Evolutionary conservation across 2,113 vertebrate genomes (phyloP), one percentile per base, ranked within the genome.

Genomic region (Pao palembangensis): DNA sequence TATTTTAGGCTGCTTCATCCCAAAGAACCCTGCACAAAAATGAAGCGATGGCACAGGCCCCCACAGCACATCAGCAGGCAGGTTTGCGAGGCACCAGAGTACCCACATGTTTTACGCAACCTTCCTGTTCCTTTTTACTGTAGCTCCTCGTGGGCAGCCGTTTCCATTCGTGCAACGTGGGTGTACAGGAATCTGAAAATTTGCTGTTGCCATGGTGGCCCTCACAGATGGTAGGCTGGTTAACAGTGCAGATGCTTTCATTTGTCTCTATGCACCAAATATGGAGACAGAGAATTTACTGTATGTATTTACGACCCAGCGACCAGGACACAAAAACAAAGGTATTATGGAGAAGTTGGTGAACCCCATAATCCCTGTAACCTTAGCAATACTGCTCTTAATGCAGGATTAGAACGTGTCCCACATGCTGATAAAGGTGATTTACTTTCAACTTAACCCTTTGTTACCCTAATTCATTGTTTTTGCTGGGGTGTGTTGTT

Each of bases 181-280:
- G 80, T 76, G 83, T 73, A 51, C 54, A 75, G 71, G 80, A 76
- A 78, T 65, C 52, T 60, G 51, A 69, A 71, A 48, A 73, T 68
- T 4, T 64, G 75, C 60, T 72, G 76, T 88, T 88, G 72, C 80
- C 71, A 85, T 86, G 69, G 81, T 3, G 65, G 69, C 75, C 67
- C 62, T 55, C 68, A 18, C 78, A 58, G 77, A 69, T 67, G 71
- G 61, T 16, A 46, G 62, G 56, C 41, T 69, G 61, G 78, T 63
- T 55, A 74, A 80, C 50, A 52, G 66, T 64, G 65, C 52, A 78
- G 56, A 38, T 11, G 11, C 34, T 11, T 12, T 38, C 8, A 38
- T 38, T 38, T 38, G 34, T 10, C 34, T 38, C 34, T 38, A 12
- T 38, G 34, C 8, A 38, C 34, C 34, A 38, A 38, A 12, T 38